phyloP scores from a whole-genome alignment of 1,140 invertebrate genomes.

The Lasioglossum albipes region DNA sequence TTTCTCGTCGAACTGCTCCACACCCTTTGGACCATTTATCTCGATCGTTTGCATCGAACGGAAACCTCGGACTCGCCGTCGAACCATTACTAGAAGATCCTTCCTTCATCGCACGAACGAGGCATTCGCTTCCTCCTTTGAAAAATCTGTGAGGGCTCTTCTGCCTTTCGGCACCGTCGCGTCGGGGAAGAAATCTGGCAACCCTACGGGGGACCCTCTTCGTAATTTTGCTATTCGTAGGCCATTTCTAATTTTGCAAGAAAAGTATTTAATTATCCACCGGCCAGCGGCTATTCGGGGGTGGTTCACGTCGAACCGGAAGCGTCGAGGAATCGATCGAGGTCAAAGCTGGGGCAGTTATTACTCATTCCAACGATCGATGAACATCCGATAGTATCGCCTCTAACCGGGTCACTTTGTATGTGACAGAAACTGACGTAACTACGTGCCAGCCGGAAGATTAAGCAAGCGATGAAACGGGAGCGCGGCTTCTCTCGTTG shows the following conservation, averaged over 20 bases:
- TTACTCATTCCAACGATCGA: slow-evolving; percentile 39
- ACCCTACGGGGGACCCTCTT: no score
- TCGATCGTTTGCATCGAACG: slow-evolving; percentile 76
- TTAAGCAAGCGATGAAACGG: slow-evolving; percentile 73
- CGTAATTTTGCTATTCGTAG: no score
- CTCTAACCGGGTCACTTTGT: slow-evolving; percentile 48
- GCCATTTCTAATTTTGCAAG: no score
- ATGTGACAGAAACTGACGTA: slow-evolving; percentile 58
- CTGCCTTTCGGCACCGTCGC: no score
- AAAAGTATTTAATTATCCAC: no score
- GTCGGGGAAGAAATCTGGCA: no score
- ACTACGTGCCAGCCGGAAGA: slow-evolving; percentile 62
- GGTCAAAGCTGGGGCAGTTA: slow-evolving; percentile 33
- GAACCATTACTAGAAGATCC: slow-evolving; percentile 17
- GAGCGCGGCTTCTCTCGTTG: slow-evolving; percentile 55
- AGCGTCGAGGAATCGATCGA: slow-evolving; percentile 44
- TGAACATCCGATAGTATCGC: slow-evolving; percentile 43
- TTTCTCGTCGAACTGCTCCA: slow-evolving; percentile 46
- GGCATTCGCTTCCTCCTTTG: neutral
- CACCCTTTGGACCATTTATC: slow-evolving; percentile 72
- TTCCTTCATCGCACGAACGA: neutral
- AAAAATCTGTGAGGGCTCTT: neutral
- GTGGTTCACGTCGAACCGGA: no score
- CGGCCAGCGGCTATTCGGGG: no score
- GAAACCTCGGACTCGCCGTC: slow-evolving; percentile 25